Base-by-base conservation (phyloP, 2,797 vertebrate species). In the Sebastes iracundus region DNA sequence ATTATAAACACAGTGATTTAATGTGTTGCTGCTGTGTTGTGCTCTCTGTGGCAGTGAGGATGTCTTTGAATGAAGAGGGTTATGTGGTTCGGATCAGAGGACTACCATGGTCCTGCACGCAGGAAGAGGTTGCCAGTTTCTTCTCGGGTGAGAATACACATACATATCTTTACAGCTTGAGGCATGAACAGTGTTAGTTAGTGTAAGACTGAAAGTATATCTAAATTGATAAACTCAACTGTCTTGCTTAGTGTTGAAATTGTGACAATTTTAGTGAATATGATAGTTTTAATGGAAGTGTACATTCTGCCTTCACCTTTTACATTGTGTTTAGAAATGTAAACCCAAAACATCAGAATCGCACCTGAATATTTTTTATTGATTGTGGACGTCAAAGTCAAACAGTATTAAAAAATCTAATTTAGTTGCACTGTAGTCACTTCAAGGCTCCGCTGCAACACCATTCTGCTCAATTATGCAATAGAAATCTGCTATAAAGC, bases 41-140 rank as follows among this genome's bases (percentile, higher is more conserved):
- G 8, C 23, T 73, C 12, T 75, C 42, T 77, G 35, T 87, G 74
- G 75, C 82, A 89, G 89, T 81, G 86, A 94, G 88, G 72, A 96
- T 97, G 96, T 96, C 96, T 88, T 88, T 93, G 74, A 95, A 89
- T 73, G 96, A 96, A 1, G 96, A 97, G 63, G 96, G 96, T 13
- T 97, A 95, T 59, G 96, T 97, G 82, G 97, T 97, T 46, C 92
- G 96, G 84, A 96, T 97, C 87, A 94, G 97, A 87, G 97, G 97
- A 72, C 92, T 97, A 55, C 97, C 97, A 7, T 97, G 97, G 97
- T 95, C 96, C 80, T 97, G 96, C 89, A 96, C 96, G 2, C 95
- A 95, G 78, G 95, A 96, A 33, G 96, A 97, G 84, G 96, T 97
- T 55, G 92, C 95, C 73, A 91, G 95, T 82, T 97, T 97, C 86